Evolutionary conservation across 1,140 invertebrate genomes (phyloP), one percentile per base, ranked within the genome.

Genomic region (Centruroides vittatus): DNA sequence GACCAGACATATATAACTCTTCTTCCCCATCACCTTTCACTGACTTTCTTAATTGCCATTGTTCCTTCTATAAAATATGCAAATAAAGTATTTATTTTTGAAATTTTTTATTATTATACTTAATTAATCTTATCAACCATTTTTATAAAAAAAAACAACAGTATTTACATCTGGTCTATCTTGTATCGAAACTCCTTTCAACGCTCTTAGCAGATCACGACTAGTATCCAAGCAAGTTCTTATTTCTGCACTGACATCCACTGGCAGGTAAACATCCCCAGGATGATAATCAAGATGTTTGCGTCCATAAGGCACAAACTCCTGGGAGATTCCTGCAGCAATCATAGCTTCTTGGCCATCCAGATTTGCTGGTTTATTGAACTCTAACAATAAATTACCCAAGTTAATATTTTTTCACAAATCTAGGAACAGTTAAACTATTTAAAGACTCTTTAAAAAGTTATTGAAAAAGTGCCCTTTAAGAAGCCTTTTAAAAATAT

Each of bases 301-400:
- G 73, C 88, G 81, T 70, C 90, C 90, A 78, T 86, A 86, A 70
- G 90, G 90, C 78, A 87, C 79, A 80, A 88, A 93, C 77, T 91
- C 88, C 86, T 88, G 72, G 69, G 73, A 74, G 61, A 73, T 70
- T 70, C 70, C 73, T 65, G 73, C 71, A 55, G 70, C 67, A 65
- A 74, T 74, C 73, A 75, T 75, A 64, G 73, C 73, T 64, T 73
- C 71, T 64, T 60, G 54, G 60, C 56, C 63, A 63, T 67, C 66
- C 66, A 67, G 66, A 67, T 67, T 67, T 61, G 62, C 62, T 54
- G 57, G 35, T 47, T 57, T 58, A 50, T 50, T 41, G 41, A 41
- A 41, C 41, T 6, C 41, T 41, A 41, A 1, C 1, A 41, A 41
- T 41, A 41, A 41, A 23, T 23, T 23, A 23, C 23, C 23, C 23